phyloP scores from a whole-genome alignment of 2,113 vertebrate genomes.

The Suricata suricatta region DNA sequence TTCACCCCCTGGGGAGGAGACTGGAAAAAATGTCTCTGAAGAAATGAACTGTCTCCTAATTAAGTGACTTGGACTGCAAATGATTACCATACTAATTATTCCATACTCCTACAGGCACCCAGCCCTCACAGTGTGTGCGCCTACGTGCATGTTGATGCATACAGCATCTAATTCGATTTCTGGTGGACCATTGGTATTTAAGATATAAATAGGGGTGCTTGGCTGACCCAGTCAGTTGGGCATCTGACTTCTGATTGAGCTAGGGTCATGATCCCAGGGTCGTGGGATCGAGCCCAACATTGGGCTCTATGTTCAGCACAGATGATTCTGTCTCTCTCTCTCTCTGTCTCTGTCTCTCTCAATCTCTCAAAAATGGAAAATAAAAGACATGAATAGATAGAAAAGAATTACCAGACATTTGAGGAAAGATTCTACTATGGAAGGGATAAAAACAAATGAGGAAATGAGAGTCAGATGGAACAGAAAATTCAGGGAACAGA shows the following conservation, averaged over 20 bases:
- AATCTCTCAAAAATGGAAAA: background rate
- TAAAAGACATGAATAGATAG: background rate
- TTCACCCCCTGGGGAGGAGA: background rate
- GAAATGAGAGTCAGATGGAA: background rate
- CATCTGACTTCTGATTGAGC: too few relatives aligned
- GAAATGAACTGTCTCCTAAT: background rate
- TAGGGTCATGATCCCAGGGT: too few relatives aligned
- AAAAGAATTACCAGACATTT: background rate
- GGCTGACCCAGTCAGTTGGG: background rate
- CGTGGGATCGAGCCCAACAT: too few relatives aligned
- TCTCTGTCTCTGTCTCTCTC: too few relatives aligned
- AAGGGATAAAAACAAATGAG: background rate
- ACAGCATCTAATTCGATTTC: background rate
- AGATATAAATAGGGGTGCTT: background rate
- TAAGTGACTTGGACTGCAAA: background rate
- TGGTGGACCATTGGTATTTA: background rate
- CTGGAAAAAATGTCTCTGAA: background rate
- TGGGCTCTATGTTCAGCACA: too few relatives aligned
- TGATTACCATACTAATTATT: background rate
- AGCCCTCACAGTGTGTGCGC: fast-evolving
- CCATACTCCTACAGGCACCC: background rate
- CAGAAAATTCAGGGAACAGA: background rate
- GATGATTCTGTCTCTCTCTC: too few relatives aligned
- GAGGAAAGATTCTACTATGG: background rate
- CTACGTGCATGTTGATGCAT: too few relatives aligned